A percentile compares a stretch with the other conserved stretches of the same genome.
These are phyloP conservation scores for Gobio gobio DNA, from an alignment of 2,113 vertebrate genomes.

Conservation along the genomic window DNA sequence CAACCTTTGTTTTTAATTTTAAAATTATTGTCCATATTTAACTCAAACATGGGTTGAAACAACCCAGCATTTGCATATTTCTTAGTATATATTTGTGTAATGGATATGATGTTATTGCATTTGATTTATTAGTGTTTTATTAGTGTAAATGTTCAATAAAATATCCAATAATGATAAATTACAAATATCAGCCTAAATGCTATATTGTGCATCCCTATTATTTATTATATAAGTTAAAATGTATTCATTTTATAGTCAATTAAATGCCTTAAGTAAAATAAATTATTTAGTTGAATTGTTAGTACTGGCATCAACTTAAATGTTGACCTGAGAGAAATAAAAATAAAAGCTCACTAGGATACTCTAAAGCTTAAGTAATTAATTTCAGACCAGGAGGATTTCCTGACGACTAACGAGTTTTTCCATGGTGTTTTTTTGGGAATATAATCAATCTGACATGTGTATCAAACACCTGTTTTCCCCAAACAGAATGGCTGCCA, in stretches of 20 bases:
- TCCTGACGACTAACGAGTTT: background rate
- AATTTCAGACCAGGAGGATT: background rate
- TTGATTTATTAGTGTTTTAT: no score
- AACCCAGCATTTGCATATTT: no score
- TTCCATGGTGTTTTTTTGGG: conserved; percentile 4
- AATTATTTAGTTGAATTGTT: background rate
- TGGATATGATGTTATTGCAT: no score
- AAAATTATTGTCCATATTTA: no score
- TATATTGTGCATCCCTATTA: background rate
- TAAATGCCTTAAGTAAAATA: background rate
- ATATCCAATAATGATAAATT: no score
- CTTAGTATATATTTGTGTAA: background rate
- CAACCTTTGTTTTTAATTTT: no score
- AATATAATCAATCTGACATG: conserved; percentile 48
- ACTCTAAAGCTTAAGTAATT: conserved; percentile 3
- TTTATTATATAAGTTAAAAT: background rate
- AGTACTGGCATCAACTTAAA: background rate
- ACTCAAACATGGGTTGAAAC: no score
- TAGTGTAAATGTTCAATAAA: no score
- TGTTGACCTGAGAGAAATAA: background rate
- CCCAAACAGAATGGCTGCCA: conserved; percentile 48
- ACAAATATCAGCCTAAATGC: background rate
- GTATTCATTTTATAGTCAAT: background rate
- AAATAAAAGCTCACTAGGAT: background rate
- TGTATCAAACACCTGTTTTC: conserved; percentile 55